These are phyloP conservation scores for Cheilosia pagana DNA, from an alignment of 2,888 invertebrate species.

Conservation along the genomic window DNA sequence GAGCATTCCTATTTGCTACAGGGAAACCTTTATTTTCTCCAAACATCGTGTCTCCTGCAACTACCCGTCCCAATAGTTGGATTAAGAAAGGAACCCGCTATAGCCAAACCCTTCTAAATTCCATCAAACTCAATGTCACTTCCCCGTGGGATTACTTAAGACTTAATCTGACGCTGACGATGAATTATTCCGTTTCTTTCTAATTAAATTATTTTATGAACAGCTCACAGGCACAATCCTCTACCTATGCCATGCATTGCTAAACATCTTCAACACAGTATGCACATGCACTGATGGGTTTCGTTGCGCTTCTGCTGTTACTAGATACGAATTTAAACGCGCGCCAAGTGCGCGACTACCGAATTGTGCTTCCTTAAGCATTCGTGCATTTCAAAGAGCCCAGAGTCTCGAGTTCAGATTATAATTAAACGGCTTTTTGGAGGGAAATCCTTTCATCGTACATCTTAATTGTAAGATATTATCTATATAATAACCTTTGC, in stretches of 20 bases:
- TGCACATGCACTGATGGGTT: slow-evolving; percentile 3
- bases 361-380: slow-evolving; percentile 27
- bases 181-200: slow-evolving; percentile 1
- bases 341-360: neutral
- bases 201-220: slow-evolving; percentile 44
- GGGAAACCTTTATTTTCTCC: too few relatives aligned
- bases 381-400: slow-evolving; percentile 43
- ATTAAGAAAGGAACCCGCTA: too few relatives aligned
- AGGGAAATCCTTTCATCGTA: slow-evolving; percentile 48
- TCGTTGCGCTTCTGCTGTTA: slow-evolving; percentile 19
- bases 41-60: too few relatives aligned
- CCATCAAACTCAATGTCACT: too few relatives aligned
- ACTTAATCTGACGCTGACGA: neutral
- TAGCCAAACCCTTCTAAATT: too few relatives aligned
- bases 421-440: slow-evolving; percentile 68
- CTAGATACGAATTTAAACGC: slow-evolving; percentile 10
- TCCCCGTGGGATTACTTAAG: neutral
- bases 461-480: slow-evolving; percentile 70
- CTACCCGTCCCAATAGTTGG: too few relatives aligned
- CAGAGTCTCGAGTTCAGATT: slow-evolving; percentile 35
- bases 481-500: slow-evolving; percentile 66
- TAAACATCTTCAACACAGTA: slow-evolving; percentile 28
- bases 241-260: neutral
- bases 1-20: too few relatives aligned
- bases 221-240: neutral